These are phyloP conservation scores for Lochmaea crataegi DNA, from an alignment of 2,888 invertebrate genomes.

Conservation along the genomic window DNA sequence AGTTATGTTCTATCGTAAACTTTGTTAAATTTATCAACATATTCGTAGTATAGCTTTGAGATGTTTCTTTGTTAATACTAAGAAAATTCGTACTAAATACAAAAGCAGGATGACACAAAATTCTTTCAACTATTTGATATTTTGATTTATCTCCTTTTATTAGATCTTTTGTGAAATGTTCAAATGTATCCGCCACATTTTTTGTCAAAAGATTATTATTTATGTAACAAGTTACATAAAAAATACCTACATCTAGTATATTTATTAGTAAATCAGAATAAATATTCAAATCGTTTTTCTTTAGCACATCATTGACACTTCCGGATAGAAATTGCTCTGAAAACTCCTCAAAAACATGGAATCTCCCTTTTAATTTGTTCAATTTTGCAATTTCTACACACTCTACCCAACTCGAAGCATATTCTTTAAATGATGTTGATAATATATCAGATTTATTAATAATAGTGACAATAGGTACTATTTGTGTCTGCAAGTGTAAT, in stretches of 20 bases:
- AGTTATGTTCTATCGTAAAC: conserved; percentile 33
- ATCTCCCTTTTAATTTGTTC: conserved; percentile 50
- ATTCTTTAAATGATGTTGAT: conserved; percentile 61
- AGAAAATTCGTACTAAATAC: conserved; percentile 62
- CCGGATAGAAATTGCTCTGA: conserved; percentile 49
- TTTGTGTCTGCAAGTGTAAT: conserved; percentile 71
- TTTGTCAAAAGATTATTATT: conserved; percentile 37
- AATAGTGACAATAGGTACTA: conserved; percentile 67
- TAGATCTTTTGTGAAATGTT: conserved; percentile 47
- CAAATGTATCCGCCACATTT: conserved; percentile 48
- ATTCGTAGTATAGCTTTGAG: conserved; percentile 56
- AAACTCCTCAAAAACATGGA: conserved; percentile 49
- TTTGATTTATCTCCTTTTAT: conserved; percentile 42
- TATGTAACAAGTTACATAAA: conserved; percentile 54
- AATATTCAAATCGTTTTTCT: conserved; percentile 35
- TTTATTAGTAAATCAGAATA: conserved; percentile 51
- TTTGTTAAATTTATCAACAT: conserved; percentile 52
- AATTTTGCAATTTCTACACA: conserved; percentile 40
- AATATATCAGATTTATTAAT: conserved; percentile 66
- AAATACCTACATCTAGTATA: conserved; percentile 52
- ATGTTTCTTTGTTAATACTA: conserved; percentile 50
- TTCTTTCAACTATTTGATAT: conserved; percentile 54
- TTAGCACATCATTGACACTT: conserved; percentile 47
- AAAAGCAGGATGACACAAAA: conserved; percentile 64
- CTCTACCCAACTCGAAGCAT: conserved; percentile 68